Conservation (phyloP, 2,797 vertebrate genomes). For the Pagetopsis macropterus region DNA sequence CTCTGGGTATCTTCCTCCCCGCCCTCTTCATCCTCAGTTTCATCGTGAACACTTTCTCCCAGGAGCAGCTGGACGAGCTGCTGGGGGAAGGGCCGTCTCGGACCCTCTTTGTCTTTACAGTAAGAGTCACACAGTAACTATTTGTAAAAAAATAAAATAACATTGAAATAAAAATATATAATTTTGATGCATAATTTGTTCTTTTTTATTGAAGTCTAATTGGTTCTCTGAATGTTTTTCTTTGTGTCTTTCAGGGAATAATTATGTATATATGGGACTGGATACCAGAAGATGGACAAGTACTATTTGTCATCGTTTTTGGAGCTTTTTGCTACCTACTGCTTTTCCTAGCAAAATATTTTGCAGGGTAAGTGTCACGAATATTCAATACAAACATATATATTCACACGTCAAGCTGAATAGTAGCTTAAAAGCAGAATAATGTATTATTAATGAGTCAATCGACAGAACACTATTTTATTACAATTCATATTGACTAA, state of each 20-base stretch:
- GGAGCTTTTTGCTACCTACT: constrained; percentile 80
- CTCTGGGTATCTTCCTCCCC: constrained; percentile 80
- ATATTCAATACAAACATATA: background rate
- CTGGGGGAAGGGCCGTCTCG: constrained; percentile 75
- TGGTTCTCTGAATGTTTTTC: constrained; percentile 30
- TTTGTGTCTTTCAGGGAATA: constrained; percentile 69
- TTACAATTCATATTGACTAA: background rate
- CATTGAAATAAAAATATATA: background rate
- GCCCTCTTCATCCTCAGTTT: constrained; percentile 82
- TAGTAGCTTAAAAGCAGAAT: too few species aligned
- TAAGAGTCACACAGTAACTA: constrained; percentile 37
- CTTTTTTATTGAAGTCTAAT: background rate
- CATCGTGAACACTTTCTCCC: constrained; percentile 74
- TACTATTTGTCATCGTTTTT: constrained; percentile 78
- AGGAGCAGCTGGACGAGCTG: constrained; percentile 75
- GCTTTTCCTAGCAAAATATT: constrained; percentile 81
- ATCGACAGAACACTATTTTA: background rate
- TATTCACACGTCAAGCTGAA: background rate
- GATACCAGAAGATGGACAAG: constrained; percentile 86
- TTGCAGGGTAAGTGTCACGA: constrained; percentile 77
- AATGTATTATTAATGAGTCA: background rate
- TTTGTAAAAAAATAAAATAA: background rate
- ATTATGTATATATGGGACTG: constrained; percentile 83
- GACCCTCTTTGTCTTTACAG: constrained; percentile 60
- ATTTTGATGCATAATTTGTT: background rate